Base-by-base conservation (phyloP, 2,113 vertebrate genomes). In the Oenanthe melanoleuca region DNA sequence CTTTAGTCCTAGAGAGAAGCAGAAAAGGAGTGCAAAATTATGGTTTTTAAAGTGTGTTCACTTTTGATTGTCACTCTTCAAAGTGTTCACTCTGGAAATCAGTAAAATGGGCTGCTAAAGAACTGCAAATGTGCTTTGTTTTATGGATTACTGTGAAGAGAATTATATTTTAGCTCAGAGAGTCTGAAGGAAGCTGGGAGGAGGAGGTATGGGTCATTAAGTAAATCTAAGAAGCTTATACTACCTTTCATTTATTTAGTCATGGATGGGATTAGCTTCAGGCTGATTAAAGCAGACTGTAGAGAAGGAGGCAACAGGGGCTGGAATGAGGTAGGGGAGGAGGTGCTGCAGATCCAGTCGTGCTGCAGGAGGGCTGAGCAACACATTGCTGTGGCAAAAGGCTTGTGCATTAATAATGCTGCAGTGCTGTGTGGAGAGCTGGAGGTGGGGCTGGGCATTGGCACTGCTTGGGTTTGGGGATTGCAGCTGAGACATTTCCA, bases 211-310 rank as follows among this genome's bases (percentile, higher is more conserved):
- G 42, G 66, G 56, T 65, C 40, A 52, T 63, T 90, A 88, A 86
- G 55, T 56, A 90, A 86, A 72, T 53, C 49, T 95, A 89, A 94
- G 60, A 26, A 86, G 64, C 28, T 94, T 94, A 91, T 40, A 44
- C 40, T 90, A 83, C 85, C 72, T 93, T 80, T 64, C 29, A 12
- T 88, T 82, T 85, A 42, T 88, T 95, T 91, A 80, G 74, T 24
- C 66, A 83, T 49, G 44, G 42, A 49, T 52, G 52, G 64, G 56
- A 83, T 95, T 95, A 95, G 50, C 60, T 80, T 64, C 3, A 0
- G 60, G 64, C 19, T 95, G 72, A 95, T 92, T 93, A 83, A 86
- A 93, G 67, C 52, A 88, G 31, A 40, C 47, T 64, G 2, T 19
- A 40, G 60, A 77, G 66, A 85, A 65, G 42, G 20, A 69, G 37